A percentile compares a stretch with the other conserved stretches of the same genome.
phyloP scores from a whole-genome alignment of 2,113 vertebrate genomes.

The Lophius piscatorius region DNA sequence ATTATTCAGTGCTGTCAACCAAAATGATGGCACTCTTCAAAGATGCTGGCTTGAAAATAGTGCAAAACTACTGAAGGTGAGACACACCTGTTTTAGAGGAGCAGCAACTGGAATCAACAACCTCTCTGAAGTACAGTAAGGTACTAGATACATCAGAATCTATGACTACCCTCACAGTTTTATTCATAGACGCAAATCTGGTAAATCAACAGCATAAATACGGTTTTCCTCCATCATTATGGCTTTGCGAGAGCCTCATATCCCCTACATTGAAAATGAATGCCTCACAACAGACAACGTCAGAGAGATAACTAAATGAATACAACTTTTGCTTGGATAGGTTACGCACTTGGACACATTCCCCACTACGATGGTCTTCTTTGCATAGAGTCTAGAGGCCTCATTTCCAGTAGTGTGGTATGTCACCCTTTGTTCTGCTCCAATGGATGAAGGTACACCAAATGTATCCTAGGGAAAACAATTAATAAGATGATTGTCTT shows the following conservation, averaged over 20 bases:
- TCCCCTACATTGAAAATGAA: conserved; percentile 1
- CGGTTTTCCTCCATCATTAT: no score
- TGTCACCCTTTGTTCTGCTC: conserved; percentile 83
- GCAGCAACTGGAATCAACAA: not conserved
- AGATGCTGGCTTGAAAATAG: not conserved
- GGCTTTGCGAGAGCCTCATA: no score
- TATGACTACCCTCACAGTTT: no score
- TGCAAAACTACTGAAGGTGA: not conserved
- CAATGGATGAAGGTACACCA: conserved; percentile 79
- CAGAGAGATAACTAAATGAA: not conserved
- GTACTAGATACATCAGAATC: no score
- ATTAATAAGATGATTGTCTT: not conserved
- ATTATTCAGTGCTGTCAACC: conserved; percentile 10
- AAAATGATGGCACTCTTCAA: conserved; percentile 12
- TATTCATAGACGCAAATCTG: no score
- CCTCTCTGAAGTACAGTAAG: no score
- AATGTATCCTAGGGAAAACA: conserved; percentile 84
- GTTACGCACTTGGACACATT: conserved; percentile 93
- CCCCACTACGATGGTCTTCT: conserved; percentile 98
- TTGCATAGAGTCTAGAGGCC: conserved; percentile 91
- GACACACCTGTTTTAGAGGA: not conserved
- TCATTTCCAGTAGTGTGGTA: conserved; percentile 87
- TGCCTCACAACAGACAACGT: not conserved
- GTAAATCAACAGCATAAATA: no score
- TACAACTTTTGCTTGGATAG: not conserved